A percentile compares a stretch with the other conserved stretches of the same genome.
These are phyloP conservation scores for Acanthiza pusilla DNA, from an alignment of 2,797 vertebrate species.

Conservation along the genomic window DNA sequence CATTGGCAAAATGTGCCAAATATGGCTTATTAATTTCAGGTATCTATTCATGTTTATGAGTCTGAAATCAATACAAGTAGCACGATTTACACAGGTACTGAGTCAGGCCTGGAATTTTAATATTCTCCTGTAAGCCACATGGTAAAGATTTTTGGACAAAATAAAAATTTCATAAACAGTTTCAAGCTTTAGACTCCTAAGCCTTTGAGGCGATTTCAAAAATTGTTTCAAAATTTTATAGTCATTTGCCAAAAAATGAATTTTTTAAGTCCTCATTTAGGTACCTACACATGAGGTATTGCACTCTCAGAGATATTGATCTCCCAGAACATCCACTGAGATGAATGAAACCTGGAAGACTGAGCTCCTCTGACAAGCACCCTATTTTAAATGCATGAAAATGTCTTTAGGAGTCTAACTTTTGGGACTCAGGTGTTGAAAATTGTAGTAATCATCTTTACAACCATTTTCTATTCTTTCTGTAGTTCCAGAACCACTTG, in stretches of 20 bases:
- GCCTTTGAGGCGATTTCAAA: background rate
- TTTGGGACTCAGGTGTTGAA: background rate
- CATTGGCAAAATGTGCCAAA: background rate
- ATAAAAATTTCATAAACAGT: slow-evolving; percentile 16
- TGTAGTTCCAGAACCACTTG: background rate
- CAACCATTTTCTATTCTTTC: background rate
- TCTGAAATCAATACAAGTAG: slow-evolving; percentile 11
- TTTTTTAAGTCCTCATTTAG: slow-evolving; percentile 24
- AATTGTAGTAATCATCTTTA: slow-evolving; percentile 6
- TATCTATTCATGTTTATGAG: slow-evolving; percentile 24
- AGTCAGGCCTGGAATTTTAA: background rate
- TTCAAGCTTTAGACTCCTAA: background rate
- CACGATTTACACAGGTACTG: background rate
- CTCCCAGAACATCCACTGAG: background rate
- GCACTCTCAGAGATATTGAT: background rate
- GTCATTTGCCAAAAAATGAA: slow-evolving; percentile 20
- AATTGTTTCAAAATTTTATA: slow-evolving; percentile 21
- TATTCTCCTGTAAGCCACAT: background rate
- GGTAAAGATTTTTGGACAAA: background rate
- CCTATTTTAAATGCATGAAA: background rate
- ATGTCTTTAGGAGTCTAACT: background rate
- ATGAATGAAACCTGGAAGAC: background rate
- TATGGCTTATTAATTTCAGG: slow-evolving; percentile 37
- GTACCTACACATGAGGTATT: background rate
- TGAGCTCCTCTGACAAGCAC: background rate